Evolutionary conservation across 2,797 vertebrate species (phyloP), one percentile per base, ranked within the genome.

Genomic region (Coregonus suidteri): DNA sequence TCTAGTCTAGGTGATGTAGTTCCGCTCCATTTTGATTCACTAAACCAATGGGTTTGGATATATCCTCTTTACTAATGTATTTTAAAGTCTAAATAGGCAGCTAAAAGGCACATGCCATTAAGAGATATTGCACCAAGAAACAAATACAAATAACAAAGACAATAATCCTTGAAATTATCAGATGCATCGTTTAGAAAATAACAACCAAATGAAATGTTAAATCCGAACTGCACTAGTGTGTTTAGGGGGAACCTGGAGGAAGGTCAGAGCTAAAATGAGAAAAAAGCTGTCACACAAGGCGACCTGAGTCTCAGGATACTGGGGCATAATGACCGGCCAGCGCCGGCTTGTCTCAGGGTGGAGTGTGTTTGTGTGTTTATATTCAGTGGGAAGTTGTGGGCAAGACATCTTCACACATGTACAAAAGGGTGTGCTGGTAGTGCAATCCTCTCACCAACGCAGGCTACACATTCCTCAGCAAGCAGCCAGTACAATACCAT

Each of bases 351-450:
- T 85, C 81, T 83, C 84, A 88, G 85, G 80, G 83, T 76, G 18
- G 47, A 59, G 53, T 62, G 73, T 82, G 68, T 84, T 74, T 76
- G 79, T 82, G 87, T 84, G 75, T 78, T 77, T 4, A 53, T 51
- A 35, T 35, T 41, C 16, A 65, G 13, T 41, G 31, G 66, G 31
- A 73, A 87, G 85, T 79, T 80, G 86, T 81, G 85, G 87, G 86
- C 88, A 89, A 87, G 89, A 92, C 92, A 90, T 90, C 77, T 79
- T 88, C 83, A 88, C 85, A 88, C 88, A 82, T 88, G 88, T 92
- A 94, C 85, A 94, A 93, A 93, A 92, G 88, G 88, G 91, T 89
- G 91, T 93, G 93, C 92, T 94, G 93, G 94, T 94, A 93, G 92
- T 93, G 89, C 93, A 93, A 93, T 94, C 90, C 91, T 93, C 90